Percentiles rank a stretch among this genome's conserved stretches.
Conservation (phyloP, 2,888 invertebrate species). For the Thumatha senex region DNA sequence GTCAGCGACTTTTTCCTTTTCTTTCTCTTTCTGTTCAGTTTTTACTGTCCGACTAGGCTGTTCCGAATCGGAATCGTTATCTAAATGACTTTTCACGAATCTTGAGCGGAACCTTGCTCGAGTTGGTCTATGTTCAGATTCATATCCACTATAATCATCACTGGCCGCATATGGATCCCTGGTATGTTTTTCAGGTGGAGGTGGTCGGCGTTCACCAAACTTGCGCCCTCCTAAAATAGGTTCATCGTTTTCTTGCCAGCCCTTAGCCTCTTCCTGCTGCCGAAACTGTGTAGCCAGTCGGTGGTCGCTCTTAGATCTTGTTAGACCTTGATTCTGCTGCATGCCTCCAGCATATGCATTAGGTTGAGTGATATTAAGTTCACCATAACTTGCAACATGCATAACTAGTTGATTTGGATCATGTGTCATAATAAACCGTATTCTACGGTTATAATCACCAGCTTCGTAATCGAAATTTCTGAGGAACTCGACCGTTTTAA, state of each 20-base stretch:
- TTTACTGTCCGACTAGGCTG: constrained; percentile 85
- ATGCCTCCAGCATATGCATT: constrained; percentile 84
- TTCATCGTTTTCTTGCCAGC: constrained; percentile 86
- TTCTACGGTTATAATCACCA: constrained; percentile 92
- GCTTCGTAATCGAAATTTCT: constrained; percentile 97
- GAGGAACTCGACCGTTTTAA: constrained; percentile 97
- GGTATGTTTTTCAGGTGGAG: constrained; percentile 79
- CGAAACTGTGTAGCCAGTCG: constrained; percentile 94
- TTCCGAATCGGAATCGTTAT: constrained; percentile 91
- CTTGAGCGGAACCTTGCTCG: constrained; percentile 88
- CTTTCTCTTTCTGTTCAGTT: constrained; percentile 85
- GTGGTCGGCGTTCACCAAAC: constrained; percentile 88
- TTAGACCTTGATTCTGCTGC: constrained; percentile 88
- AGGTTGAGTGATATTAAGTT: constrained; percentile 90
- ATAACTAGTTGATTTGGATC: constrained; percentile 96
- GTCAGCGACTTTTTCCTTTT: constrained; percentile 90
- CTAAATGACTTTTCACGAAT: constrained; percentile 86
- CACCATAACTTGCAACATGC: constrained; percentile 95
- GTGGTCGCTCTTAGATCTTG: constrained; percentile 97
- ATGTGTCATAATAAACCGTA: constrained; percentile 93
- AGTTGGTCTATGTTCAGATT: constrained; percentile 84
- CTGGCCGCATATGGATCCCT: constrained; percentile 81
- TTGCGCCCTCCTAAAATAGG: constrained; percentile 89
- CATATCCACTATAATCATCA: constrained; percentile 89
- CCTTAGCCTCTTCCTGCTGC: constrained; percentile 90